These are phyloP conservation scores for Tenebrio molitor DNA, from an alignment of 1,140 invertebrate species.

Conservation along the genomic window DNA sequence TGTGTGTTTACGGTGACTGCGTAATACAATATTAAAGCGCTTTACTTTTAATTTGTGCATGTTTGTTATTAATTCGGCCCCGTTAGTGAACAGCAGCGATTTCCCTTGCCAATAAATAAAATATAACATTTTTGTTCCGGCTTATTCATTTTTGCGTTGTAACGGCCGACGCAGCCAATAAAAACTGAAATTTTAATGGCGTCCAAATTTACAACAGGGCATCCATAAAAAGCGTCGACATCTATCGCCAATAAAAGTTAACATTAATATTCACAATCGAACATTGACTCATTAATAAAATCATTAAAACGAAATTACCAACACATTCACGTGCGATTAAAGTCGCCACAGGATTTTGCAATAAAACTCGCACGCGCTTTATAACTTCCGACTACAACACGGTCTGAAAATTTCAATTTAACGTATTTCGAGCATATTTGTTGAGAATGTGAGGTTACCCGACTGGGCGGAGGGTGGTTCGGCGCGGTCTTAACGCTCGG, in stretches of 20 bases:
- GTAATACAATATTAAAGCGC: not conserved
- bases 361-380: slow-evolving; percentile 32
- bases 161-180: slow-evolving; percentile 8
- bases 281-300: slow-evolving; percentile 33
- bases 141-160: slow-evolving; percentile 14
- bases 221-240: slow-evolving; percentile 3
- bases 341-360: slow-evolving; percentile 28
- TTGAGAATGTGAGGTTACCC: slow-evolving; percentile 35
- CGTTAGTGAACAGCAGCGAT: not conserved
- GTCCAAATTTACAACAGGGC: not conserved
- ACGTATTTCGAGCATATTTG: slow-evolving; percentile 25
- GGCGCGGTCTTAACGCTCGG: slow-evolving; percentile 41
- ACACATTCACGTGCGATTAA: slow-evolving; percentile 32
- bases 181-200: slow-evolving; percentile 15
- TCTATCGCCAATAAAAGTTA: not conserved
- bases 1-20: no score
- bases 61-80: slow-evolving; percentile 14
- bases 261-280: slow-evolving; percentile 12
- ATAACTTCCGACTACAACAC: slow-evolving; percentile 42
- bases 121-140: slow-evolving; percentile 1
- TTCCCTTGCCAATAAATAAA: slow-evolving; percentile 13
- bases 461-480: not conserved
- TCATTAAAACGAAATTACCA: slow-evolving; percentile 31
- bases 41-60: slow-evolving; percentile 1
- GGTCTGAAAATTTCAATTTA: slow-evolving; percentile 46